Evolutionary conservation across 2,113 vertebrate genomes (phyloP).

Genomic region (Macrotus californicus): DNA sequence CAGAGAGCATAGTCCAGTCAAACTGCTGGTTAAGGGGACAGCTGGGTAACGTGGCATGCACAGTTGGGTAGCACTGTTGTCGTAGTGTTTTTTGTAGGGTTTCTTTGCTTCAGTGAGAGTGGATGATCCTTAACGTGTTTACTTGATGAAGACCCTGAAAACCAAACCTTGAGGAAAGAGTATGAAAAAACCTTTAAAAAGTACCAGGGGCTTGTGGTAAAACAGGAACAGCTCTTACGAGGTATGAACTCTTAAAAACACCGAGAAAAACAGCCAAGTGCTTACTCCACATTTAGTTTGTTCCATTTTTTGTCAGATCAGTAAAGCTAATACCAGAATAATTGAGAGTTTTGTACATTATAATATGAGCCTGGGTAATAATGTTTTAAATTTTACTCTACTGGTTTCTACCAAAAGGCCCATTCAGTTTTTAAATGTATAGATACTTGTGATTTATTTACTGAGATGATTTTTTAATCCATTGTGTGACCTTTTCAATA

Average conservation of each 20-base stretch:
- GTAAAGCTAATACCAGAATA: constrained; percentile 13
- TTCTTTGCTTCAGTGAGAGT: constrained; percentile 15
- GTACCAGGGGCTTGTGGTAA: constrained; percentile 91
- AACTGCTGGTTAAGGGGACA: neutral
- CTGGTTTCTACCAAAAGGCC: neutral
- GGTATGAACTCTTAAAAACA: constrained; percentile 78
- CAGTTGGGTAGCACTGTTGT: neutral
- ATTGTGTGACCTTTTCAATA: neutral
- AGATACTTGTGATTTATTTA: neutral
- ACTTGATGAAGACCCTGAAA: constrained; percentile 92
- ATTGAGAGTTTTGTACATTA: constrained; percentile 11
- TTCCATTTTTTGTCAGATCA: neutral
- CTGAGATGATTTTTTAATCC: neutral
- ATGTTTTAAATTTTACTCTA: neutral
- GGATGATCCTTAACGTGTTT: constrained; percentile 82
- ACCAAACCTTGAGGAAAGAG: constrained; percentile 90
- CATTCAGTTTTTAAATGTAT: neutral
- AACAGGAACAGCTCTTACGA: constrained; percentile 95
- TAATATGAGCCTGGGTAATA: neutral
- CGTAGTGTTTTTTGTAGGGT: neutral
- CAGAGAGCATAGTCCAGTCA: neutral
- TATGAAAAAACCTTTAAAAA: constrained; percentile 94
- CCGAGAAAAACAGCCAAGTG: neutral
- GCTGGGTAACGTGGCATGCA: neutral
- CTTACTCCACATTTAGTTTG: constrained; percentile 13